phyloP scores from a whole-genome alignment of 2,797 vertebrate species.

The Fistularia tabacaria region DNA sequence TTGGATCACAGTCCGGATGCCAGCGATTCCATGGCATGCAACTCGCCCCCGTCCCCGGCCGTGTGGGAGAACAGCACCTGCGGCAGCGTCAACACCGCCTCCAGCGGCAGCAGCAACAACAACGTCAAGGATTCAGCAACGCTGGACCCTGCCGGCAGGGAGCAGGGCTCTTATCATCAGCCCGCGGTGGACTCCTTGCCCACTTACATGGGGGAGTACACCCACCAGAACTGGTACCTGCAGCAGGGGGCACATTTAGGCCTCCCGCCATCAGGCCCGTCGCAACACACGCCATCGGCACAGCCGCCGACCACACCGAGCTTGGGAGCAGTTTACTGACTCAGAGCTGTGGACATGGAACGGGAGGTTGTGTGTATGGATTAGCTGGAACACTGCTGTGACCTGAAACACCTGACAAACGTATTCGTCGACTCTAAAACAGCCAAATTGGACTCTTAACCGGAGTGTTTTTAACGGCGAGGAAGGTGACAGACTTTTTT shows the following conservation, averaged over 20 bases:
- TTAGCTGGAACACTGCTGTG: slow-evolving; percentile 1
- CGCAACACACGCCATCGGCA: slow-evolving; percentile 79
- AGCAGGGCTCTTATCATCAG: slow-evolving; percentile 70
- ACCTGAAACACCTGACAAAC: slow-evolving; percentile 13
- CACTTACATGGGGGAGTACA: slow-evolving; percentile 79
- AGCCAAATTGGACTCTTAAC: slow-evolving; percentile 7
- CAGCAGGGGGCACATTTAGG: slow-evolving; percentile 80
- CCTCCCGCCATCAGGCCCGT: slow-evolving; percentile 63
- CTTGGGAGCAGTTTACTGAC: slow-evolving; percentile 84
- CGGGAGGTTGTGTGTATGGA: not conserved
- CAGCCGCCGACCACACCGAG: slow-evolving; percentile 70
- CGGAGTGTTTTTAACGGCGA: no score
- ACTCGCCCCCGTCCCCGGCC: slow-evolving; percentile 84
- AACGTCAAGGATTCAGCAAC: slow-evolving; percentile 52
- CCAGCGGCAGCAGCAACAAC: slow-evolving; percentile 24
- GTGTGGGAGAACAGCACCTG: slow-evolving; percentile 80
- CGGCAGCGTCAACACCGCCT: slow-evolving; percentile 16
- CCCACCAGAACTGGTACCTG: slow-evolving; percentile 86
- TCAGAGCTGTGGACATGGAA: not conserved
- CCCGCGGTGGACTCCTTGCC: slow-evolving; percentile 77
- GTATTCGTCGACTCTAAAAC: slow-evolving; percentile 7
- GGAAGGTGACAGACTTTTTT: no score
- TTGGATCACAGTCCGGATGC: slow-evolving; percentile 89
- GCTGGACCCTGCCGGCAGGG: slow-evolving; percentile 71
- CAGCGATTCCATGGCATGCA: slow-evolving; percentile 93